Percentiles rank a stretch among this genome's conserved stretches.
Evolutionary conservation across 2,797 vertebrate genomes (phyloP).

Genomic region (Halcyon badia): DNA sequence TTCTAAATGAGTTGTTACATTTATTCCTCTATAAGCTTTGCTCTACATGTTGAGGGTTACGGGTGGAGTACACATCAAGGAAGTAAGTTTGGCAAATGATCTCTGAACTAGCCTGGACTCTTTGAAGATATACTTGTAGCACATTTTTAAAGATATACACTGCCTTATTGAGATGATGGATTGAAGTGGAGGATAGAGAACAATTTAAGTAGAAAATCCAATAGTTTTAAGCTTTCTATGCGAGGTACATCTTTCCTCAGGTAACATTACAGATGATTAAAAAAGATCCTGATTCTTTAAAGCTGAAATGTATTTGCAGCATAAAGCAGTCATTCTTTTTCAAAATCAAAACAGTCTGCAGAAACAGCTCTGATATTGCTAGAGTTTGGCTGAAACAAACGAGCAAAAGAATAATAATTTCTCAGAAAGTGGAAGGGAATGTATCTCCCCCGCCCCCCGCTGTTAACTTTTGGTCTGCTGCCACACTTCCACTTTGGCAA

Average conservation of each 20-base stretch:
- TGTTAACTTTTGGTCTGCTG: conserved; percentile 18
- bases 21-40: background rate
- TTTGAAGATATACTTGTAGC: background rate
- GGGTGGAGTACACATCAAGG: background rate
- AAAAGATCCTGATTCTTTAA: conserved; percentile 45
- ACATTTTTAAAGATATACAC: background rate
- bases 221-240: background rate
- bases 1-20: background rate
- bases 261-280: conserved; percentile 44
- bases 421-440: conserved; percentile 1
- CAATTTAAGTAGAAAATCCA: conserved; percentile 1
- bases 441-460: background rate
- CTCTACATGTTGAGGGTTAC: background rate
- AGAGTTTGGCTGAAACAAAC: conserved; percentile 1
- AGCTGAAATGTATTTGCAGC: conserved; percentile 46
- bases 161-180: conserved; percentile 3
- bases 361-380: background rate
- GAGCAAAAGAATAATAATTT: conserved; percentile 5
- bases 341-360: conserved; percentile 36
- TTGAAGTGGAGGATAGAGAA: background rate
- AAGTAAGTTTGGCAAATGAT: background rate
- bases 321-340: conserved; percentile 39
- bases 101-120: background rate
- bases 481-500: conserved; percentile 24
- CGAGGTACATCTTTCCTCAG: background rate